phyloP scores from a whole-genome alignment of 2,113 vertebrate species.

The Labrus mixtus region DNA sequence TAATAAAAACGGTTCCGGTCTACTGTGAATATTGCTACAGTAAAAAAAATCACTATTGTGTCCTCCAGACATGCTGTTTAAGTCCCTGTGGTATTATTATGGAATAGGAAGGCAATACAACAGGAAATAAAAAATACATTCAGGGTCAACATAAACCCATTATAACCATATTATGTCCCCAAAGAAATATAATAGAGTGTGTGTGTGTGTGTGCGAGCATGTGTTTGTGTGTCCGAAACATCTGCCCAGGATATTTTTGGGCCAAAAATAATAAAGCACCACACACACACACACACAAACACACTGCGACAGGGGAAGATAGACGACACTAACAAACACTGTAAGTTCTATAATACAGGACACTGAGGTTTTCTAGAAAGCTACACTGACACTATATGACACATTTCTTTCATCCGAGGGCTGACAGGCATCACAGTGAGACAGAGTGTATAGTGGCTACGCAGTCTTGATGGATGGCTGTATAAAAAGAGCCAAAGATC shows the following conservation, averaged over 20 bases:
- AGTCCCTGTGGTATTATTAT: not conserved
- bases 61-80: not conserved
- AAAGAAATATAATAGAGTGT: not conserved
- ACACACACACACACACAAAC: not conserved
- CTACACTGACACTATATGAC: slow-evolving; percentile 34
- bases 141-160: slow-evolving; percentile 37
- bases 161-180: slow-evolving; percentile 27
- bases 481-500: slow-evolving; percentile 64
- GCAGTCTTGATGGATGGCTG: slow-evolving; percentile 60
- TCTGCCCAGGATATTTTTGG: slow-evolving; percentile 57
- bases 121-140: slow-evolving; percentile 22
- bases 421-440: slow-evolving; percentile 59
- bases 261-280: slow-evolving; percentile 52
- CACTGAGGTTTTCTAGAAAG: slow-evolving; percentile 42
- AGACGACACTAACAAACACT: slow-evolving; percentile 61
- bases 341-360: slow-evolving; percentile 34
- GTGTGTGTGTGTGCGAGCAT: too few relatives aligned
- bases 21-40: too few relatives aligned
- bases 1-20: too few relatives aligned
- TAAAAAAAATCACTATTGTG: too few relatives aligned
- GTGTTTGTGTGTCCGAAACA: slow-evolving; percentile 43
- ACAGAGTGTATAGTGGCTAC: slow-evolving; percentile 45
- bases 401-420: slow-evolving; percentile 59
- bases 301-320: slow-evolving; percentile 50
- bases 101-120: slow-evolving; percentile 11